These are phyloP conservation scores for Brachionus calyciflorus DNA, from an alignment of 1,140 invertebrate genomes.

Conservation along the genomic window DNA sequence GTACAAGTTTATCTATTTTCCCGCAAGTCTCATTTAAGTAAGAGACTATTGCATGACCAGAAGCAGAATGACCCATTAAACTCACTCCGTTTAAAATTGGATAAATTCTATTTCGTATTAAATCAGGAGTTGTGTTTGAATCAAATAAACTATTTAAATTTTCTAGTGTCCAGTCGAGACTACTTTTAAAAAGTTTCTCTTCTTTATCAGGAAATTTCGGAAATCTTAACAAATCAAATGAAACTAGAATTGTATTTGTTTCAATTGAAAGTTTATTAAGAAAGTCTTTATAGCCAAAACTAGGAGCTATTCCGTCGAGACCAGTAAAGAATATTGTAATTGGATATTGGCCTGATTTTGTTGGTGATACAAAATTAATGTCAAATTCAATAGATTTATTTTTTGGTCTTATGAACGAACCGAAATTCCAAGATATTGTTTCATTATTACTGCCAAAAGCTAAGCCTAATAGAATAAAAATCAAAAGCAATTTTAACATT, in stretches of 20 bases:
- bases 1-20: neutral
- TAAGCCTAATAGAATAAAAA: too few species aligned
- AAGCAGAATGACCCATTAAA: constrained; percentile 30
- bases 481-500: too few species aligned
- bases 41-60: neutral
- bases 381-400: constrained; percentile 36
- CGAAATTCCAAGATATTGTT: constrained; percentile 16
- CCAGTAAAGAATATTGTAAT: constrained; percentile 13
- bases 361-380: constrained; percentile 28
- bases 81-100: neutral
- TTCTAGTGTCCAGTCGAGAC: constrained; percentile 26
- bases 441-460: neutral
- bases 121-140: constrained; percentile 8
- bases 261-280: constrained; percentile 10
- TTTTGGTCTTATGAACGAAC: constrained; percentile 28
- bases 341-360: constrained; percentile 3
- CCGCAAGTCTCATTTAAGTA: constrained; percentile 45
- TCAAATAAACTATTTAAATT: neutral
- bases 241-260: constrained; percentile 12
- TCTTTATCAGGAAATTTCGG: constrained; percentile 14
- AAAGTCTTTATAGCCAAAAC: neutral
- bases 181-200: neutral
- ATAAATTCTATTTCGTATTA: neutral
- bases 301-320: constrained; percentile 2
- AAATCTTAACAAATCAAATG: constrained; percentile 29